These are phyloP conservation scores for Mesorhabditis sp. DNA, from an alignment of 2,888 invertebrate genomes.

Conservation along the genomic window DNA sequence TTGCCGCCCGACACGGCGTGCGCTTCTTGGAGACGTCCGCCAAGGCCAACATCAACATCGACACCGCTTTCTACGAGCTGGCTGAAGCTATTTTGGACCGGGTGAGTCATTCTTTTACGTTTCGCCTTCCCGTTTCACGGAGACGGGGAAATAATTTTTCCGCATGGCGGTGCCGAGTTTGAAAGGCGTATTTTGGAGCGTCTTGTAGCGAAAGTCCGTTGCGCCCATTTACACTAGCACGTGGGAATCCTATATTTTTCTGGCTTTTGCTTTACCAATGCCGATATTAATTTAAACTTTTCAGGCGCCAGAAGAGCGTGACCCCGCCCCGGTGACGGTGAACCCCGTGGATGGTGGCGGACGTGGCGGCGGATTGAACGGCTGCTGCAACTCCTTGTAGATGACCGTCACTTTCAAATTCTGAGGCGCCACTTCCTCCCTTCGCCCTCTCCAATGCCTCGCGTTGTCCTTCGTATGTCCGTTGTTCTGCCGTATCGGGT, in stretches of 20 bases:
- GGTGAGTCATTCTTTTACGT: conserved; percentile 23
- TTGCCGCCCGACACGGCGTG: conserved; percentile 79
- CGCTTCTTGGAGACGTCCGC: conserved; percentile 99
- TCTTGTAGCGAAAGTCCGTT: too few species aligned
- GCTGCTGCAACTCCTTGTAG: not conserved
- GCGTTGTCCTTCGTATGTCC: too few species aligned
- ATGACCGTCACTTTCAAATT: not conserved
- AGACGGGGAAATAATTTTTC: not conserved
- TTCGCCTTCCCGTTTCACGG: not conserved
- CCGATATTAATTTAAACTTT: conserved; percentile 2
- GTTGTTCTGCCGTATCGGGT: too few species aligned
- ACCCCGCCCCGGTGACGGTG: not conserved
- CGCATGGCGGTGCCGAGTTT: too few species aligned
- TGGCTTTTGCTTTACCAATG: not conserved
- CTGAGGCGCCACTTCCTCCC: too few species aligned
- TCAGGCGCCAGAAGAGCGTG: not conserved
- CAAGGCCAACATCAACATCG: conserved; percentile 93
- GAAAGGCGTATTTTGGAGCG: too few species aligned
- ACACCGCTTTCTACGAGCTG: conserved; percentile 92
- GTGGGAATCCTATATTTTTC: not conserved
- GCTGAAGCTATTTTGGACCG: conserved; percentile 68
- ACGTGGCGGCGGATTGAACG: not conserved
- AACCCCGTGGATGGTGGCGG: not conserved
- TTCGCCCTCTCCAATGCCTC: too few species aligned
- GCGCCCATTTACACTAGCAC: too few species aligned